Evolutionary conservation across 2,888 invertebrate species (phyloP), one percentile per base, ranked within the genome.

Genomic region (Carabus problematicus): DNA sequence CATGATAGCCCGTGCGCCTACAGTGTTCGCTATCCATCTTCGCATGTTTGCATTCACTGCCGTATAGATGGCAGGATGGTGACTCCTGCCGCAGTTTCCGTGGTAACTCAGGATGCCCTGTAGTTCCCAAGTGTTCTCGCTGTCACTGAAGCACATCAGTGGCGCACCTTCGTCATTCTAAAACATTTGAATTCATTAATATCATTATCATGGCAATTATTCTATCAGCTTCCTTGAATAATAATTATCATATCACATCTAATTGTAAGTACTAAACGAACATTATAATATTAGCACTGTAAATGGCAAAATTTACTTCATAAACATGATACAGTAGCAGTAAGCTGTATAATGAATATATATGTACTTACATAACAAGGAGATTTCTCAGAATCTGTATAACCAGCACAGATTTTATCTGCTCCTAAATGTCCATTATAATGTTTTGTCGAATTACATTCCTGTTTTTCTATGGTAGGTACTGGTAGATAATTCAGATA

Each of bases 141-240:
- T 74, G 68, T 85, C 84, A 54, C 82, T 84, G 74, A 84, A 82
- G 74, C 89, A 89, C 85, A 88, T 87, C 67, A 89, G 75, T 8
- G 89, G 88, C 16, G 88, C 86, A n/a, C 89, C 89, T 79, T 88
- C 87, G 73, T 88, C 88, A 74, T 87, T 87, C 89, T 89, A 75
- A 61, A 82, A 81, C 9, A 60, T 8, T 45, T 3, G 14, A 29
- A 29, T 29, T 29, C 29, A 29, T 29, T 29, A 29, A 29, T 29
- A 29, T 29, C 29, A 29, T 29, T 29, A 29, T 29, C 29, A 29
- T 29, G 29, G 29, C 29, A 29, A 29, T 29, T 29, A 29, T 29
- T 29, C 2, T 6, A 29, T 29, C 14, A 6, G 14, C 6, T 3
- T 45, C 1, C 14, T 12, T 45, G 29, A 29, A 29, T 6, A 29